A percentile compares a stretch with the other conserved stretches of the same genome.
These are phyloP conservation scores for Lucinisca nassula DNA, from an alignment of 2,888 invertebrate genomes.

Conservation along the genomic window DNA sequence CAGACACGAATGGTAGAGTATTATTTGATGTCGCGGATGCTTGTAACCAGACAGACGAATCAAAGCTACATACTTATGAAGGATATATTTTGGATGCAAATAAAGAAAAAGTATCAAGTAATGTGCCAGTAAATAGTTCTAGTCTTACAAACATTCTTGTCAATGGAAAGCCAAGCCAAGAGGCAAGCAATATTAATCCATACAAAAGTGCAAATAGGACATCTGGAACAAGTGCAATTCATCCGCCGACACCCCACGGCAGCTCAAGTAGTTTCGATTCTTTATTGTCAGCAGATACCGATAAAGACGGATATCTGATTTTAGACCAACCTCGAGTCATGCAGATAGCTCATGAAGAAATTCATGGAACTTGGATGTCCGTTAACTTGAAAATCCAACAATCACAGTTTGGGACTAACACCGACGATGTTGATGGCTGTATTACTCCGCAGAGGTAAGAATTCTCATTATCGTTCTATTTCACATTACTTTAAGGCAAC, in stretches of 20 bases:
- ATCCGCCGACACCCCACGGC: not conserved
- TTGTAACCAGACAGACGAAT: conserved; percentile 1
- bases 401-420: not conserved
- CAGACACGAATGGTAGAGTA: not conserved
- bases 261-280: not conserved
- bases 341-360: not conserved
- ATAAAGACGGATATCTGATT: not conserved
- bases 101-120: not conserved
- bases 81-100: not conserved
- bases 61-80: not conserved
- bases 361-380: not conserved
- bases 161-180: no score
- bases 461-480: no score
- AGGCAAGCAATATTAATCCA: no score
- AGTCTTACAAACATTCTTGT: no score
- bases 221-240: not conserved
- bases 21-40: not conserved
- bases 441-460: no score
- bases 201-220: not conserved
- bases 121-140: not conserved
- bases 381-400: not conserved
- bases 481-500: no score
- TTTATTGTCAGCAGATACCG: not conserved
- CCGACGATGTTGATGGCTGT: not conserved
- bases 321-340: not conserved